These are phyloP conservation scores for Percopsis omiscomaycus DNA, from an alignment of 2,797 vertebrate species.

Conservation along the genomic window DNA sequence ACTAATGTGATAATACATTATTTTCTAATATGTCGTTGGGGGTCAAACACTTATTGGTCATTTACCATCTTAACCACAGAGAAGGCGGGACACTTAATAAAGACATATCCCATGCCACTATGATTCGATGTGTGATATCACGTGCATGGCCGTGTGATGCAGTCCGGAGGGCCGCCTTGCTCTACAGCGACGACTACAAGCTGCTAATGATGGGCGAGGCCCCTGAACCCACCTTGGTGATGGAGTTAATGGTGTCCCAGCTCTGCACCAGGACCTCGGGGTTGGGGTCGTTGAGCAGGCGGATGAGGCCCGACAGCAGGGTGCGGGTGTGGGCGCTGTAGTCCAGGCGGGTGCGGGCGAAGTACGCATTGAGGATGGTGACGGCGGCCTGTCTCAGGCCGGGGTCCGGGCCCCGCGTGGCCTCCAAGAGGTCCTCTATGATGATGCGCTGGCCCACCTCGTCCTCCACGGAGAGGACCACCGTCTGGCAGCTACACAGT, in stretches of 20 bases:
- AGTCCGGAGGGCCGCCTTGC: too few relatives aligned
- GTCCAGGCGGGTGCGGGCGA: constrained; percentile 91
- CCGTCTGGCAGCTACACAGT: constrained; percentile 91
- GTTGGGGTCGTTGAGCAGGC: constrained; percentile 91
- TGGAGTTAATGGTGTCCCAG: constrained; percentile 96
- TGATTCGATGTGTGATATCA: too few relatives aligned
- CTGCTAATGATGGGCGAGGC: too few relatives aligned
- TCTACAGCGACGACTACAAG: too few relatives aligned
- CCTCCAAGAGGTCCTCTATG: constrained; percentile 92
- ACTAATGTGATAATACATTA: too few relatives aligned
- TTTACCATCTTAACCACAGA: too few relatives aligned
- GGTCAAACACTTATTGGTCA: too few relatives aligned
- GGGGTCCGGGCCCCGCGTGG: constrained; percentile 85
- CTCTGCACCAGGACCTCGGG: constrained; percentile 89
- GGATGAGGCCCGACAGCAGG: constrained; percentile 91
- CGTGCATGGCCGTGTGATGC: too few relatives aligned
- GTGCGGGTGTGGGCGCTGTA: constrained; percentile 87
- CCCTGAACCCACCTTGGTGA: constrained; percentile 85
- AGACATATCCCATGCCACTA: too few relatives aligned
- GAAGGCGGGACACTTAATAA: too few relatives aligned
- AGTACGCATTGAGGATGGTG: constrained; percentile 93
- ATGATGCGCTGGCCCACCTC: constrained; percentile 94
- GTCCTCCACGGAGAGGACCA: constrained; percentile 95
- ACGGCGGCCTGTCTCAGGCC: constrained; percentile 90
- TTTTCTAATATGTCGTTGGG: too few relatives aligned